Evolutionary conservation across 2,797 vertebrate genomes (phyloP), one percentile per base, ranked within the genome.

Genomic region (Falco cherrug): DNA sequence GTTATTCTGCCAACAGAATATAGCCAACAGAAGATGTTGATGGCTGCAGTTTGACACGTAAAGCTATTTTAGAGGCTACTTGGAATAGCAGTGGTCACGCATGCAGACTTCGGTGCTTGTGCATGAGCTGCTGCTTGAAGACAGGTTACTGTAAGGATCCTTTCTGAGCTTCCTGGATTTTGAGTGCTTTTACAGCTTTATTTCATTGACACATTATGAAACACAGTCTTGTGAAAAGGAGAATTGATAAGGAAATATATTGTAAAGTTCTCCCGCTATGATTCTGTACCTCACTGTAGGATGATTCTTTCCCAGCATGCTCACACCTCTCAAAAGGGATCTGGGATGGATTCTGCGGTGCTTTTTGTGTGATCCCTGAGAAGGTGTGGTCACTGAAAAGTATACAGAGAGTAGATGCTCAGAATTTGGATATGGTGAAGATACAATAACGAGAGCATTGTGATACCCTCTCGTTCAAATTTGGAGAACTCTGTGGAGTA

Each of bases 211-310:
- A 43, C n/a, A 4, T 79, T 63, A 25, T 73, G 78, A 61, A 92
- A 56, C 59, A 56, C 48, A 45, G 20, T 41, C 47, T 67, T 64
- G 50, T 74, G 64, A 67, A 70, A 87, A 84, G 80, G 45, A 86
- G 82, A 94, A 88, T 88, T 92, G 88, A 76, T 86, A 76, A 88
- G 74, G 90, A 91, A 95, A 93, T 75, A 26, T 35, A 6, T 53
- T 83, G 53, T 84, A 50, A 95, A 76, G 59, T 63, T 93, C 80
- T 90, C 39, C 57, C 11, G 1, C 0, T 69, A 25, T 3, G 11
- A 65, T 70, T 78, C 37, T 71, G 24, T 70, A 74, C 60, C 65
- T 71, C 37, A 13, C 21, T 77, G 63, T 54, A 76, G 71, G 59
- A 54, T 70, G 75, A 24, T 84, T 77, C 43, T 93, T 90, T 85